Evolutionary conservation across 30 jellyfish, hydroid and myxozoan species (phyloP), one percentile per base, ranked within the genome.

Genomic region (Aurelia aurita complex sp. Pacific): DNA sequence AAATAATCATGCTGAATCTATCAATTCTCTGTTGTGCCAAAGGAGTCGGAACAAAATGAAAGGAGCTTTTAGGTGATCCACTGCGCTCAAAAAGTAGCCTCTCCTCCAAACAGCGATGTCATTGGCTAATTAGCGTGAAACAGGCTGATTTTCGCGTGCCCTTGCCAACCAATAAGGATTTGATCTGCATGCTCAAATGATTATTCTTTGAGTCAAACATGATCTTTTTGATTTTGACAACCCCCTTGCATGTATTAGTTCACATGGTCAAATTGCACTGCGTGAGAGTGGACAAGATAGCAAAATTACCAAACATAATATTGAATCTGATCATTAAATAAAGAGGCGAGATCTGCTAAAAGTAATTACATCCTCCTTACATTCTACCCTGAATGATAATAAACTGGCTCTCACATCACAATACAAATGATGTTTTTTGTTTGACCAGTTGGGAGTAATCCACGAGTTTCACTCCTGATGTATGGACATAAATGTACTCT

Each of bases 381-480:
- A 10, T 17, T 64, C 67, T 61, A 51, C 42, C 14, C 66, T 33
- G 65, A 77, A 10, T 9, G 66, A 10, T 19, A 17, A 63, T 65
- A 46, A 52, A 77, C 64, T 12, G 79, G 35, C 34, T 17, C 53
- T 77, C 40, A 38, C 0, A 34, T 29, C 64, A 35, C 42, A 64
- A 61, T 32, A 38, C 55, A 38, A 60, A 40, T 59, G 43, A 50
- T 17, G 7, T 42, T 34, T 15, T 51, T 64, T 77, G 50, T 77
- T 77, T 77, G 70, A 77, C 32, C 87, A 77, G 87, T 51, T 77
- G 87, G 17, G 67, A 77, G 70, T 60, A 14, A 75, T 55, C 70
- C 85, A 72, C 36, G 85, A 72, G 51, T 33, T 62, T 54, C 65
- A 32, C 33, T 38, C 29, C 43, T 64, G 34, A 50, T 12, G 77